Conservation (phyloP, 1,140 invertebrate genomes). For the Sycophaga agraensis region DNA sequence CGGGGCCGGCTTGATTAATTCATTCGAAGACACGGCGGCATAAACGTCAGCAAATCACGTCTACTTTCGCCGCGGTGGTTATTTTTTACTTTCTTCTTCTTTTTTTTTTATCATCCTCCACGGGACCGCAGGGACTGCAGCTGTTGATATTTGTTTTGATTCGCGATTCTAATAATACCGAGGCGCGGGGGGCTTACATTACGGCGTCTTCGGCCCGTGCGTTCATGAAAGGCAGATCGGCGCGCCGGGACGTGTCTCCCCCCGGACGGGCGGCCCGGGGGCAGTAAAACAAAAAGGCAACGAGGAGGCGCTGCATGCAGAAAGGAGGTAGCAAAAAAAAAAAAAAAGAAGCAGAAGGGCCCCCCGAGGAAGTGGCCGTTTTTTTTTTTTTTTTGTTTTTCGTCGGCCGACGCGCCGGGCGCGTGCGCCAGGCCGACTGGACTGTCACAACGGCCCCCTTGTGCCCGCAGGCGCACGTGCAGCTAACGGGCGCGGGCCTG, state of each 20-base stretch:
- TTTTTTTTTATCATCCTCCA: no score
- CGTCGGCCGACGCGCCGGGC: no score
- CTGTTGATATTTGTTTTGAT: background rate
- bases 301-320: background rate
- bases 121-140: no score
- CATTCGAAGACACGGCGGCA: no score
- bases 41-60: no score
- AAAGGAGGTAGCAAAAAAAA: background rate
- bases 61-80: no score
- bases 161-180: constrained; percentile 13
- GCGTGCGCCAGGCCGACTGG: background rate
- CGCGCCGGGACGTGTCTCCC: background rate
- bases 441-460: background rate
- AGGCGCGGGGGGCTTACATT: background rate
- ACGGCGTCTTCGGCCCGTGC: background rate
- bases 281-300: no score
- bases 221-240: background rate
- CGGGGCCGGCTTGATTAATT: no score
- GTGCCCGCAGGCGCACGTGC: background rate
- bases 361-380: background rate
- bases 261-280: background rate
- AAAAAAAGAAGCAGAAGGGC: background rate
- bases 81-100: background rate
- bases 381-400: constrained; percentile 20
- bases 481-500: background rate